Evolutionary conservation across 2,113 vertebrate species (phyloP).

Genomic region (Ammospiza nelsoni): DNA sequence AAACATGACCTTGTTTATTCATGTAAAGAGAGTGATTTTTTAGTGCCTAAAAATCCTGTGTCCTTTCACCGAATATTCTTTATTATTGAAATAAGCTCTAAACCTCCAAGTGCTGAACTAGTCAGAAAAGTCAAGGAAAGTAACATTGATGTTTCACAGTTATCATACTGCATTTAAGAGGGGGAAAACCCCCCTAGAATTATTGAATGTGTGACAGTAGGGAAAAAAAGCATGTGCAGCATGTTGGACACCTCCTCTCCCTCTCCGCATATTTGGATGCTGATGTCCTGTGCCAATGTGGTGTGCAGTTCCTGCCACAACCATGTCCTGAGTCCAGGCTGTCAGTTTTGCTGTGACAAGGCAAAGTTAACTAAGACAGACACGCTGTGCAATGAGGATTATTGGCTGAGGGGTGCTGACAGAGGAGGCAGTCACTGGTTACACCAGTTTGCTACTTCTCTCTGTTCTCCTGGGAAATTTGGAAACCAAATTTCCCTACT

Average conservation of each 20-base stretch:
- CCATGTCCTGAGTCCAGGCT: background rate
- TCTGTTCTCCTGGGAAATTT: background rate
- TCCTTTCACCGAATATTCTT: background rate
- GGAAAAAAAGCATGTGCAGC: background rate
- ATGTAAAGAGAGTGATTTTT: background rate
- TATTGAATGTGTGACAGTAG: too few relatives aligned
- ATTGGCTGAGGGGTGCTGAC: background rate
- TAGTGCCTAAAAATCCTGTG: background rate
- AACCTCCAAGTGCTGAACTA: background rate
- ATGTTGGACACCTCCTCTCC: background rate
- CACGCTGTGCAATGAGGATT: fast-evolving
- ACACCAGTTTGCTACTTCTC: background rate
- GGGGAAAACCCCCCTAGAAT: fast-evolving
- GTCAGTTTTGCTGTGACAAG: background rate
- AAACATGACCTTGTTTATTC: background rate
- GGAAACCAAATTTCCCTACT: background rate
- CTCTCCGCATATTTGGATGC: background rate
- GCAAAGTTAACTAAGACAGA: background rate
- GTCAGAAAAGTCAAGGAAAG: background rate
- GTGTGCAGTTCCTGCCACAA: background rate
- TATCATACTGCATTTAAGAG: background rate
- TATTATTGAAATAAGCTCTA: background rate
- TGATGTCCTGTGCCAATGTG: fast-evolving
- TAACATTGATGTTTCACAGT: background rate
- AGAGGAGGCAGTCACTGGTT: background rate